Conservation (phyloP, 2,888 invertebrate species). For the Lochmaea crataegi region DNA sequence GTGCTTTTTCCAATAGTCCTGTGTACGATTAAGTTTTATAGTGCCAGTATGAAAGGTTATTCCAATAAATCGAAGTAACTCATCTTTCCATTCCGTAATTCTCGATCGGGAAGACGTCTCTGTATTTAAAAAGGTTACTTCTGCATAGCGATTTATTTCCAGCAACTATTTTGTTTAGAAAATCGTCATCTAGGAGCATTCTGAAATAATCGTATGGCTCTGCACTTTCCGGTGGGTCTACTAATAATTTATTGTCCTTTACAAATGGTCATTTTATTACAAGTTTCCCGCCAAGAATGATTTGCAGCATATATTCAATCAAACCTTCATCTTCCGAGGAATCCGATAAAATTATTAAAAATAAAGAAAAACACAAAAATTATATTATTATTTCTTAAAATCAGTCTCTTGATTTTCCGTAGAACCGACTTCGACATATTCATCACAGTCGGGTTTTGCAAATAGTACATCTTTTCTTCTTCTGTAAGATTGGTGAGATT, state of each 20-base stretch:
- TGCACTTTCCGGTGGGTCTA: constrained; percentile 3
- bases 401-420: not conserved
- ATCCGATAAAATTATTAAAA: not conserved
- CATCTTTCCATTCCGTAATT: constrained; percentile 23
- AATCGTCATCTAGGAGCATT: constrained; percentile 5
- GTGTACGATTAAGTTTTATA: constrained; percentile 12
- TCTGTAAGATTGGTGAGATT: not conserved
- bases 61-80: constrained; percentile 20
- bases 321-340: not conserved
- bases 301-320: not conserved
- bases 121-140: constrained; percentile 5
- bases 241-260: constrained; percentile 14
- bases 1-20: constrained; percentile 1
- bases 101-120: constrained; percentile 10
- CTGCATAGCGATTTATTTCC: constrained; percentile 21
- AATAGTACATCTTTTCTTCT: not conserved
- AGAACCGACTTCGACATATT: not conserved
- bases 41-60: constrained; percentile 22
- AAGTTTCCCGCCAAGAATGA: not conserved
- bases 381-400: not conserved
- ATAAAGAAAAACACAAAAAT: not conserved
- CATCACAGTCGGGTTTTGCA: not conserved
- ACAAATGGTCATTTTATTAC: constrained; percentile 11
- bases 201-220: constrained; percentile 23
- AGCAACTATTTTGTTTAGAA: constrained; percentile 8